A percentile compares a stretch with the other conserved stretches of the same genome.
phyloP scores from a whole-genome alignment of 2,797 vertebrate species.

The Nannoperca australis region DNA sequence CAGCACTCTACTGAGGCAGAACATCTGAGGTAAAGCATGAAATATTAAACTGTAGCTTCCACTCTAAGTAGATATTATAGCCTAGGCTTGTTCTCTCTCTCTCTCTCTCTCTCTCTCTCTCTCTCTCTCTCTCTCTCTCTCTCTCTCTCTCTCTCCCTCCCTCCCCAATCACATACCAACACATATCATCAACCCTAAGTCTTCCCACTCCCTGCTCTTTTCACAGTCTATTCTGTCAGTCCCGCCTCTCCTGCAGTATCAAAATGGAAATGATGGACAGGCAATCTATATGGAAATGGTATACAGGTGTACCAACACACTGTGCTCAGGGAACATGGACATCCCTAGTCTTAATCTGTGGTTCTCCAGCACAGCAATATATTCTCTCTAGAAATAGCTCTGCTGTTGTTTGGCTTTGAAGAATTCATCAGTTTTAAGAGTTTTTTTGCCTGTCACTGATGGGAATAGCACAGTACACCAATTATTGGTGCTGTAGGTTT shows the following conservation, averaged over 20 bases:
- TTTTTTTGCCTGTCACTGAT: slow-evolving; percentile 29
- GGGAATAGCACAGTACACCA: slow-evolving; percentile 8
- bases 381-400: slow-evolving; percentile 39
- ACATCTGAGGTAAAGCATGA: slow-evolving; percentile 3
- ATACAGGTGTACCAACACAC: slow-evolving; percentile 66
- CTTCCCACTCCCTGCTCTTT: slow-evolving; percentile 38
- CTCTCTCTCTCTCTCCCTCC: not conserved
- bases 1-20: no score
- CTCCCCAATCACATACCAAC: slow-evolving; percentile 12
- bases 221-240: slow-evolving; percentile 63
- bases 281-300: slow-evolving; percentile 87
- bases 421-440: slow-evolving; percentile 46
- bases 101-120: no score
- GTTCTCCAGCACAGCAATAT: slow-evolving; percentile 33
- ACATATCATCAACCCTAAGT: slow-evolving; percentile 37
- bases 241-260: slow-evolving; percentile 67
- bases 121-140: no score
- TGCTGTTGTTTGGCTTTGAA: slow-evolving; percentile 42
- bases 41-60: slow-evolving; percentile 33
- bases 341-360: slow-evolving; percentile 56
- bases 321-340: slow-evolving; percentile 53
- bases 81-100: not conserved
- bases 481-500: slow-evolving; percentile 31
- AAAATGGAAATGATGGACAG: slow-evolving; percentile 85
- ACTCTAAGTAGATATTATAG: slow-evolving; percentile 40